Percentiles rank a stretch among this genome's conserved stretches.
These are phyloP conservation scores for Mythimna loreyi DNA, from an alignment of 2,888 invertebrate species.

Conservation along the genomic window DNA sequence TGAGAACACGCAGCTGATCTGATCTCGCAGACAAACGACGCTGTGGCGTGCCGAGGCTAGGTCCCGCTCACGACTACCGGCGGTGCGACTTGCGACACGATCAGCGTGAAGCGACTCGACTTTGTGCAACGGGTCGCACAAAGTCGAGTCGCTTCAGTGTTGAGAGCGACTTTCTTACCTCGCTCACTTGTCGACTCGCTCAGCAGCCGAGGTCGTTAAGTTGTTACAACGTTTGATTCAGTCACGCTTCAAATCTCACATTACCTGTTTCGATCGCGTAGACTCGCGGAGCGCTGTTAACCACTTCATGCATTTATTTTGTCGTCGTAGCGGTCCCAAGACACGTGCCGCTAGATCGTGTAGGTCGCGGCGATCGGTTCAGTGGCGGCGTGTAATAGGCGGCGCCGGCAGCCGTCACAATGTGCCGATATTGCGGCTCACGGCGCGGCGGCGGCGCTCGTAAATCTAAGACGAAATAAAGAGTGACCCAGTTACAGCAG, in stretches of 20 bases:
- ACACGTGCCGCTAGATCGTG: not conserved
- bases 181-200: not conserved
- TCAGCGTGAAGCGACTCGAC: not conserved
- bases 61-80: not conserved
- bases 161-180: not conserved
- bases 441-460: conserved; percentile 28
- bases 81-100: not conserved
- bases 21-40: conserved; percentile 3
- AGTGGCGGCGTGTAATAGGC: not conserved
- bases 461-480: conserved; percentile 49
- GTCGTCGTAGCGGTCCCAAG: not conserved
- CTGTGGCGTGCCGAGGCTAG: not conserved
- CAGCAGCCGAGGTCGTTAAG: not conserved
- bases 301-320: not conserved
- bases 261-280: not conserved
- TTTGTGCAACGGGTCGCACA: too few relatives aligned
- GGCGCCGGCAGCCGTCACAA: conserved; percentile 27
- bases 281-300: not conserved
- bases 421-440: conserved; percentile 36
- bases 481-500: conserved; percentile 43
- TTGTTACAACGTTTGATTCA: not conserved
- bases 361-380: not conserved
- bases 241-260: not conserved
- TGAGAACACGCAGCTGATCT: conserved; percentile 3
- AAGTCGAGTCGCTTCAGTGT: too few relatives aligned